Evolutionary conservation across 2,113 vertebrate genomes (phyloP).

Genomic region (Scopus umbretta): DNA sequence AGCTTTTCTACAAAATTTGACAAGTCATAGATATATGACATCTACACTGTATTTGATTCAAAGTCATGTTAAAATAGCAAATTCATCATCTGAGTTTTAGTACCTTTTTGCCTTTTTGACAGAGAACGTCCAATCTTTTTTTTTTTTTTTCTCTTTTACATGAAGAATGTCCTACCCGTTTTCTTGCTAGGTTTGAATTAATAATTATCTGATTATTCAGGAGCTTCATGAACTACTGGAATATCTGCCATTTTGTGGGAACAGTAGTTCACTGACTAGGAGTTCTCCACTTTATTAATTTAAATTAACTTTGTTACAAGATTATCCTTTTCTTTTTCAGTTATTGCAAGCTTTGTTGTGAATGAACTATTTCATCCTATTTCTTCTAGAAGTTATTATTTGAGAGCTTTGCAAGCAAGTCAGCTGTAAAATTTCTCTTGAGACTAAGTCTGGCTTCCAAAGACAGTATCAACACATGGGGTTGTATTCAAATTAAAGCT

Average conservation of each 20-base stretch:
- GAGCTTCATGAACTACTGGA: neutral
- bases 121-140: neutral
- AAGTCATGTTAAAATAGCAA: neutral
- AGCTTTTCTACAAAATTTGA: neutral
- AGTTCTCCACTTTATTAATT: neutral
- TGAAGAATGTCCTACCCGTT: neutral
- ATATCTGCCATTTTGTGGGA: neutral
- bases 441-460: neutral
- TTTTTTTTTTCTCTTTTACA: neutral
- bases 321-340: neutral
- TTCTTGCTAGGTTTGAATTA: neutral
- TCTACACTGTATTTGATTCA: neutral
- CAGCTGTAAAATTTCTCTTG: slow-evolving; percentile 1
- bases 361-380: neutral
- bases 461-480: neutral
- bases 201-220: neutral
- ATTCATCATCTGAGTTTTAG: neutral
- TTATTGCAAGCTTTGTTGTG: neutral
- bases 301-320: neutral
- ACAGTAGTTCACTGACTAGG: neutral
- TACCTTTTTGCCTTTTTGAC: neutral
- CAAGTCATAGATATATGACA: neutral
- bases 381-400: neutral
- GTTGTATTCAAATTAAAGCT: neutral
- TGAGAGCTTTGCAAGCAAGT: neutral